phyloP scores from a whole-genome alignment of 2,888 invertebrate species.

The Autographa gamma region DNA sequence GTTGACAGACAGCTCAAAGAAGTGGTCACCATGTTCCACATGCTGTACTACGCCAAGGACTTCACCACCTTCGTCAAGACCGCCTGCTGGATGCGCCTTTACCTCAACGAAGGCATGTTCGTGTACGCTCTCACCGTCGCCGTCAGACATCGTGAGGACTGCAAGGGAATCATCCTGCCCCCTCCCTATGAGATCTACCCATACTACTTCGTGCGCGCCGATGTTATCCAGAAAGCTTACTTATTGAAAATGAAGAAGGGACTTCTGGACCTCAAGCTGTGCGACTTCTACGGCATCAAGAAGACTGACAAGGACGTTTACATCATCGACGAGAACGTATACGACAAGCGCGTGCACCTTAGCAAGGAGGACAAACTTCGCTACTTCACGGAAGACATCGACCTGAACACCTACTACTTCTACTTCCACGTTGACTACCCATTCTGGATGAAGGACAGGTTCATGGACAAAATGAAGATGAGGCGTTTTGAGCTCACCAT shows the following conservation, averaged over 20 bases:
- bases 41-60: constrained; percentile 87
- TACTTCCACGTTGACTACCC: constrained; percentile 90
- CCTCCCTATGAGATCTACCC: constrained; percentile 90
- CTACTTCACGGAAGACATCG: constrained; percentile 91
- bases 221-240: constrained; percentile 90
- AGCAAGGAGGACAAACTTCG: constrained; percentile 89
- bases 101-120: constrained; percentile 89
- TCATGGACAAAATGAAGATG: constrained; percentile 73
- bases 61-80: constrained; percentile 85
- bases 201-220: constrained; percentile 91
- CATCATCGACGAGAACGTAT: constrained; percentile 91
- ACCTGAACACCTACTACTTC: constrained; percentile 90
- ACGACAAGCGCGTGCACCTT: constrained; percentile 86
- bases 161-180: constrained; percentile 85
- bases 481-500: constrained; percentile 88
- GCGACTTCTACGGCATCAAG: constrained; percentile 86
- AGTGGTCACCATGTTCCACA: constrained; percentile 86
- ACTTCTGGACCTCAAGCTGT: constrained; percentile 82
- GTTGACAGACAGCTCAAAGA: constrained; percentile 86
- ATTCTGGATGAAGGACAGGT: constrained; percentile 89
- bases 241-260: constrained; percentile 86
- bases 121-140: constrained; percentile 88
- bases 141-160: constrained; percentile 86
- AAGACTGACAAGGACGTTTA: constrained; percentile 86
- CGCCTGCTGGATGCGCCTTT: constrained; percentile 86